Evolutionary conservation across 2,797 vertebrate genomes (phyloP).

Genomic region (Serranus cabrilla): DNA sequence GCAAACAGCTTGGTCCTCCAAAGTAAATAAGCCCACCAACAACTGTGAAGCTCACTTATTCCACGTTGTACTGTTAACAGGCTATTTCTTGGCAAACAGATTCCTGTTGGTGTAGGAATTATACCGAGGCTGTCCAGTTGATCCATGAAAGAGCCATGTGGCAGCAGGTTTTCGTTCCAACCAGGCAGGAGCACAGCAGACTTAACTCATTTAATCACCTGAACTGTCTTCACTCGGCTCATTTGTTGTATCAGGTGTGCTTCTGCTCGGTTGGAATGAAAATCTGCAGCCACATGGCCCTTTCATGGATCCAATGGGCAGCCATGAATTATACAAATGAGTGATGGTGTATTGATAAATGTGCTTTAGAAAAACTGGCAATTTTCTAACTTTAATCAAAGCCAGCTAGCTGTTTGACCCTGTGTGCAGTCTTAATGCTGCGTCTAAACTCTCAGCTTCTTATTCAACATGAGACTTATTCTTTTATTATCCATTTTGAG

Average conservation of each 20-base stretch:
- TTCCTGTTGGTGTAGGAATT: neutral
- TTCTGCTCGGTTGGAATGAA: no score
- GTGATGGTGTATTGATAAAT: neutral
- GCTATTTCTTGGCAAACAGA: neutral
- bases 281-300: no score
- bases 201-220: no score
- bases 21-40: neutral
- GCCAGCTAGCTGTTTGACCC: neutral
- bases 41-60: no score
- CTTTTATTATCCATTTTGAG: neutral
- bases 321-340: neutral
- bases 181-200: no score
- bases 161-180: no score
- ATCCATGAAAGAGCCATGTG: no score
- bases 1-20: neutral
- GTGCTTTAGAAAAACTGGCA: neutral
- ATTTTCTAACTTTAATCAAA: neutral
- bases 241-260: no score
- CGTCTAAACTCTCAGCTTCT: neutral
- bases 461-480: neutral
- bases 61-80: neutral
- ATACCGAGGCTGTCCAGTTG: neutral
- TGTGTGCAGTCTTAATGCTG: neutral
- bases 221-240: no score
- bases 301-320: no score